Conservation (phyloP, 1,140 invertebrate genomes). For the Rhynchophorus ferrugineus region DNA sequence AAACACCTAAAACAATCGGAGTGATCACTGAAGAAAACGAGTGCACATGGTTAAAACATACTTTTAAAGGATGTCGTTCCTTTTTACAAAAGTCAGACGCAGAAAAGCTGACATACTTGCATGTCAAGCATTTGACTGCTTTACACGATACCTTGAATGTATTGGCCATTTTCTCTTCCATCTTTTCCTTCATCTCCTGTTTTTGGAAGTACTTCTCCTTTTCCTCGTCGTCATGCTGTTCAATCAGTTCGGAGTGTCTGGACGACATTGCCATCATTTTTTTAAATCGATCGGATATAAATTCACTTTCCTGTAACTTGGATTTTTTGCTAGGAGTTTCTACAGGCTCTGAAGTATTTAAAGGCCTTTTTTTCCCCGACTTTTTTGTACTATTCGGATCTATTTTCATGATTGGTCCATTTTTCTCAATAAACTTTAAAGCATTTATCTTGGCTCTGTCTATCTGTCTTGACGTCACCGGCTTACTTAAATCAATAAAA, state of each 20-base stretch:
- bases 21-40: too few species aligned
- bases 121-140: slow-evolving; percentile 81
- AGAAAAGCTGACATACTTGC: slow-evolving; percentile 83
- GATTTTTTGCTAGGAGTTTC: slow-evolving; percentile 44
- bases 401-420: slow-evolving; percentile 55
- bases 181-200: slow-evolving; percentile 79
- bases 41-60: neutral
- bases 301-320: slow-evolving; percentile 42
- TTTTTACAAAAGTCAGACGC: slow-evolving; percentile 76
- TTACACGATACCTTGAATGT: slow-evolving; percentile 79
- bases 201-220: slow-evolving; percentile 83
- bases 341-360: slow-evolving; percentile 42
- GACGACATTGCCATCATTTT: slow-evolving; percentile 74
- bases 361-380: slow-evolving; percentile 47
- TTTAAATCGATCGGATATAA: slow-evolving; percentile 62
- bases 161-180: slow-evolving; percentile 86
- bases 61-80: slow-evolving; percentile 69
- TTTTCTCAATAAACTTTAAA: slow-evolving; percentile 55
- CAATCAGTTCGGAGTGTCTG: slow-evolving; percentile 65
- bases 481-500: slow-evolving; percentile 52
- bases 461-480: slow-evolving; percentile 48
- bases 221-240: slow-evolving; percentile 62
- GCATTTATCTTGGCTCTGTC: slow-evolving; percentile 60
- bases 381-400: slow-evolving; percentile 61
- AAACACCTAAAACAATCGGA: slow-evolving; percentile 46